Base-by-base conservation (phyloP, 2,113 vertebrate genomes). In the Pomatostomus ruficeps region DNA sequence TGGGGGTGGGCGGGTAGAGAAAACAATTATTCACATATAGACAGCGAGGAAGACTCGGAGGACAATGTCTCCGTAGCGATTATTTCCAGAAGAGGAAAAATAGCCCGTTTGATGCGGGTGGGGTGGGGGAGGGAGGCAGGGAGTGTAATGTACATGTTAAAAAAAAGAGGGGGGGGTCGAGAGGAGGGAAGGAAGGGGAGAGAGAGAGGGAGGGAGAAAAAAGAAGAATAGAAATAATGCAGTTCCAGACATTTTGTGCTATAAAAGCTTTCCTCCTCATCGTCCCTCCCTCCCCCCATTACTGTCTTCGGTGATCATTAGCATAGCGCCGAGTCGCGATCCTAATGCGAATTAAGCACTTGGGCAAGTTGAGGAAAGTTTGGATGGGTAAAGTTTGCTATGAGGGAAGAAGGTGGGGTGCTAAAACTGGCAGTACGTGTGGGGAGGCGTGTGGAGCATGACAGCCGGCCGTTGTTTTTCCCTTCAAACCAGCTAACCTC, bases 301-400 rank as follows among this genome's bases (percentile, higher is more conserved):
- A 46, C 96, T 92, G 68, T 93, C 94, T 87, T 91, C 85, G 89
- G 85, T 88, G 96, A 88, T 84, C 58, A 91, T 96, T 95, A 95
- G 89, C 96, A 88, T 78, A 92, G 83, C 63, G 91, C 82, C 83
- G 59, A 91, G 95, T 97, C 94, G 89, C 35, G 94, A 93, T 87
- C 92, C 72, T 88, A 75, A 80, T 93, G 96, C 87, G 95, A 96
- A 96, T 96, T 40, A 90, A 97, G 91, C 38, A 78, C 96, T 96
- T 73, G 74, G 85, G 91, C 92, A 95, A 98, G 96, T 98, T 96
- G 91, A 38, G 92, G 97, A 97, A 98, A 98, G 95, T 98, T 98
- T 94, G 96, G 81, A 73, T 89, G 96, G 95, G 83, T 95, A 81
- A 94, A 97, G 85, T 98, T 97, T 38, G 95, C 90, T 83, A n/a